Percentiles rank a stretch among this genome's conserved stretches.
Conservation (phyloP, 92 coral and sea anemone genomes). For the Paragorgia papillata region DNA sequence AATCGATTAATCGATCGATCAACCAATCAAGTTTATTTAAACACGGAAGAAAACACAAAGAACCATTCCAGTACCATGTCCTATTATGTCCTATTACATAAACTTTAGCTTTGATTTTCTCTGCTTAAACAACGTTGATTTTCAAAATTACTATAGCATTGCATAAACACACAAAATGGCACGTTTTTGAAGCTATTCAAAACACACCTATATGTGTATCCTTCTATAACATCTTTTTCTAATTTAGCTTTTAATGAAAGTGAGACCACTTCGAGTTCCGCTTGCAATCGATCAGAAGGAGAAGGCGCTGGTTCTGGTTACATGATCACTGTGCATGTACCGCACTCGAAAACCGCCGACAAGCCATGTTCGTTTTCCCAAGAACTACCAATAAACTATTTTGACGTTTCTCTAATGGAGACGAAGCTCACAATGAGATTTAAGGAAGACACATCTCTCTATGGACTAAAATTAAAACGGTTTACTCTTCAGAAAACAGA, state of each 20-base stretch:
- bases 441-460: slow-evolving; percentile 45
- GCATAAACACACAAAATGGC: no score
- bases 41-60: no score
- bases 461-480: slow-evolving; percentile 64
- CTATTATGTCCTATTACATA: no score
- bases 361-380: slow-evolving; percentile 63
- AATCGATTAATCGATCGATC: no score
- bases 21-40: no score
- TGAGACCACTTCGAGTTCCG: slow-evolving; percentile 28
- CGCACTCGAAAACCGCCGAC: slow-evolving; percentile 53
- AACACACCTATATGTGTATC: no score
- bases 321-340: slow-evolving; percentile 27
- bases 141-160: no score
- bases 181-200: no score
- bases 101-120: no score
- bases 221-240: not conserved
- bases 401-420: slow-evolving; percentile 55
- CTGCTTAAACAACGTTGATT: no score
- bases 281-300: slow-evolving; percentile 46
- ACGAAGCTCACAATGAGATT: slow-evolving; percentile 50
- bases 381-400: slow-evolving; percentile 40
- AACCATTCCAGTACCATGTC: no score
- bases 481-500: slow-evolving; percentile 49
- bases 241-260: slow-evolving; percentile 65
- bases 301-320: slow-evolving; percentile 69